phyloP scores from a whole-genome alignment of 2,113 vertebrate genomes.

The Crypturellus undulatus region DNA sequence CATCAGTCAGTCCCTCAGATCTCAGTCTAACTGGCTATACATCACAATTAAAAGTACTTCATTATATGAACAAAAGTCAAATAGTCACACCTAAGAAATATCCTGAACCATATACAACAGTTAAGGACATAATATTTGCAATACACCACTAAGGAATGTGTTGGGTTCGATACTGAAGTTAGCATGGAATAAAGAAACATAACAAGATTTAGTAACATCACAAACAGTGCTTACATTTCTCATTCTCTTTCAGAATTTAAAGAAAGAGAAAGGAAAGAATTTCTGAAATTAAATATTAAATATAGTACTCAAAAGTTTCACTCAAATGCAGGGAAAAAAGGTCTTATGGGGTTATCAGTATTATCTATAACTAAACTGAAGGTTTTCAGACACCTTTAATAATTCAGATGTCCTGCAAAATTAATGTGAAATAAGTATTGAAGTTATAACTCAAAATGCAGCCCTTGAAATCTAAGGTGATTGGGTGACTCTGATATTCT shows the following conservation, averaged over 20 bases:
- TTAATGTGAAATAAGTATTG: background rate
- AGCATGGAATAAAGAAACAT: background rate
- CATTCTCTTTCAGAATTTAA: background rate
- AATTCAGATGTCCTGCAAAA: background rate
- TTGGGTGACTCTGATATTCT: background rate
- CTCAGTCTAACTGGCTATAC: background rate
- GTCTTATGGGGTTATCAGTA: background rate
- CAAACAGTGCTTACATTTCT: background rate
- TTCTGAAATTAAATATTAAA: background rate
- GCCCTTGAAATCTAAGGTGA: background rate
- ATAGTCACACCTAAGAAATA: background rate
- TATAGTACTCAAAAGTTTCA: background rate
- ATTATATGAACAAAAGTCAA: background rate
- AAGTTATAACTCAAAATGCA: background rate
- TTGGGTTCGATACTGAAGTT: background rate
- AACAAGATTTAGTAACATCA: background rate
- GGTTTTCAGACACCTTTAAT: background rate
- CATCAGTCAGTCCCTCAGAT: background rate
- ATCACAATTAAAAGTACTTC: background rate
- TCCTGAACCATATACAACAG: background rate
- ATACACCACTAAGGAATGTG: rapidly evolving
- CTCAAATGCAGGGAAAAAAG: background rate
- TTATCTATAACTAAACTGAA: background rate
- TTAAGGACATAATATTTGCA: background rate
- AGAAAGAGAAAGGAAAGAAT: too few relatives aligned